These are phyloP conservation scores for Eupithecia insigniata DNA, from an alignment of 2,888 invertebrate species.

Conservation along the genomic window DNA sequence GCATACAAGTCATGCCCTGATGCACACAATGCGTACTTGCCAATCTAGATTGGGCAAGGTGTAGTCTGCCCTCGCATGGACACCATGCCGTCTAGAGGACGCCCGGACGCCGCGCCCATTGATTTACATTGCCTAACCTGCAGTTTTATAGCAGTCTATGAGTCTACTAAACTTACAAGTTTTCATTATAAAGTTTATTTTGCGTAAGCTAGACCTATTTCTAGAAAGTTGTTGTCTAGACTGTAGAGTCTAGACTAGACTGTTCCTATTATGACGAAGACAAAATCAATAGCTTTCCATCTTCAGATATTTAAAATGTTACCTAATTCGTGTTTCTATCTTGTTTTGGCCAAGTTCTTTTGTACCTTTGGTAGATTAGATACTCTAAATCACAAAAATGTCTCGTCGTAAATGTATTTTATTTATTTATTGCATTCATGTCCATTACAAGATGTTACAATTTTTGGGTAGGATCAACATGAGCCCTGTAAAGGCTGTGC, in stretches of 20 bases:
- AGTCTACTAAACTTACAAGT: neutral
- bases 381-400: neutral
- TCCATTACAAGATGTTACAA: too few relatives aligned
- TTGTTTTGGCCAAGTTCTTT: neutral
- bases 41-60: slow-evolving; percentile 37
- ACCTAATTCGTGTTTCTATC: neutral
- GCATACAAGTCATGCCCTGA: slow-evolving; percentile 30
- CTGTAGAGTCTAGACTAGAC: too few relatives aligned
- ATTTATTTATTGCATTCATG: too few relatives aligned
- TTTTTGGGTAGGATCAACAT: too few relatives aligned
- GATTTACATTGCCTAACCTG: slow-evolving; percentile 45
- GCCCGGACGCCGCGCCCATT: slow-evolving; percentile 56
- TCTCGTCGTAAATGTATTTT: neutral
- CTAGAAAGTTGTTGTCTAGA: slow-evolving; percentile 3
- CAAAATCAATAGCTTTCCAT: neutral
- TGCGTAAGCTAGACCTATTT: slow-evolving; percentile 8
- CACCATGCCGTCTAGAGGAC: slow-evolving; percentile 72
- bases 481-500: too few relatives aligned
- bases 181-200: neutral
- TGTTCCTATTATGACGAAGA: neutral
- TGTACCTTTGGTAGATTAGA: neutral
- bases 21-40: slow-evolving; percentile 34
- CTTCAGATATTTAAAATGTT: neutral
- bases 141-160: slow-evolving; percentile 36
- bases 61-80: slow-evolving; percentile 58